phyloP scores from a whole-genome alignment of 2,888 invertebrate genomes.

The Tetranychus piercei region DNA sequence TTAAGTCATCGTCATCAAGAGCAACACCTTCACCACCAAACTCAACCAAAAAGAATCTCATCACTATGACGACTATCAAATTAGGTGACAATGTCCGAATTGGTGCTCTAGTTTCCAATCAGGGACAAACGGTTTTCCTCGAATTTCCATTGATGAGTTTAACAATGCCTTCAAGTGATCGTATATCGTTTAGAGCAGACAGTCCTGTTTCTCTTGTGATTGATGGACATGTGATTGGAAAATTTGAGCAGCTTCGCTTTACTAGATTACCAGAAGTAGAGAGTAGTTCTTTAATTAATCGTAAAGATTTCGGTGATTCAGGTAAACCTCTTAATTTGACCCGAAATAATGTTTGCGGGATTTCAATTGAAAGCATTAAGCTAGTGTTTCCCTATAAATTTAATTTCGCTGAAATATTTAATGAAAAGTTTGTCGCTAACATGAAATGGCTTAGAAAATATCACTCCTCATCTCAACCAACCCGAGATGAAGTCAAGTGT shows the following conservation, averaged over 20 bases:
- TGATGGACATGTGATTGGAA: constrained; percentile 23
- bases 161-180: not conserved
- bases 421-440: constrained; percentile 50
- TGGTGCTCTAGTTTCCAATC: constrained; percentile 20
- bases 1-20: not conserved
- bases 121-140: constrained; percentile 19
- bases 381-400: constrained; percentile 61
- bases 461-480: constrained; percentile 47
- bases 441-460: constrained; percentile 75
- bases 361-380: constrained; percentile 22
- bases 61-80: constrained; percentile 15
- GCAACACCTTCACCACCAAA: too few relatives aligned
- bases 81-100: constrained; percentile 22
- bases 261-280: constrained; percentile 38
- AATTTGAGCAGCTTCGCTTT: constrained; percentile 21
- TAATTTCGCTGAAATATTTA: constrained; percentile 65
- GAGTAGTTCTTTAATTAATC: constrained; percentile 46
- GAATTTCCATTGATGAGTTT: constrained; percentile 17
- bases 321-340: constrained; percentile 47
- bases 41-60: not conserved
- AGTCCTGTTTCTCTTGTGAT: constrained; percentile 20
- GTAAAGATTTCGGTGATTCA: constrained; percentile 31
- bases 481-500: constrained; percentile 54
- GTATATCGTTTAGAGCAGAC: not conserved
- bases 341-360: constrained; percentile 54